These are phyloP conservation scores for Apamea monoglypha DNA, from an alignment of 2,888 invertebrate species.

Conservation along the genomic window DNA sequence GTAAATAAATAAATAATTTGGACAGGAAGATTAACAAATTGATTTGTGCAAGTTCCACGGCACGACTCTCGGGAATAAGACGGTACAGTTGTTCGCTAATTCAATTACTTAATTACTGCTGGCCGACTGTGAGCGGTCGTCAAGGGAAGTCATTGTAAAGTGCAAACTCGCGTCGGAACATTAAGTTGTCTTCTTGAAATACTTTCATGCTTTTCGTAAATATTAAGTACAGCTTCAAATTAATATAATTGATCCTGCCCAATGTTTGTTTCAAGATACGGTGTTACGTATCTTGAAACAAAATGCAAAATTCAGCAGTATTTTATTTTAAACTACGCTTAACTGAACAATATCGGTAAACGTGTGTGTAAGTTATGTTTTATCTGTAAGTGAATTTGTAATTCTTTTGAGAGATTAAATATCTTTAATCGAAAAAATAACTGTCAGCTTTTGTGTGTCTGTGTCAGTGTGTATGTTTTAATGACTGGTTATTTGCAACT, in stretches of 20 bases:
- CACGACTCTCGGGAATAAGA: neutral
- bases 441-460: neutral
- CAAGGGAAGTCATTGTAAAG: neutral
- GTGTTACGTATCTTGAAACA: neutral
- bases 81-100: constrained; percentile 2
- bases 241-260: neutral
- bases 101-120: constrained; percentile 30
- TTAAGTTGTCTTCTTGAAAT: neutral
- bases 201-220: neutral
- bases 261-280: neutral
- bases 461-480: neutral
- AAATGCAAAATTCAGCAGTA: neutral
- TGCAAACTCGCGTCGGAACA: neutral
- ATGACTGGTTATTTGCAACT: neutral
- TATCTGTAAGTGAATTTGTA: neutral
- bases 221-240: neutral
- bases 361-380: neutral
- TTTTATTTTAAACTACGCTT: neutral
- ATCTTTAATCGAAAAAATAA: neutral
- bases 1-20: too few relatives aligned
- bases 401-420: neutral
- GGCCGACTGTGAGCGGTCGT: neutral
- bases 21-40: neutral
- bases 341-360: neutral
- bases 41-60: constrained; percentile 3